A percentile compares a stretch with the other conserved stretches of the same genome.
phyloP scores from a whole-genome alignment of 2,797 vertebrate species.

The Danio albolineatus region DNA sequence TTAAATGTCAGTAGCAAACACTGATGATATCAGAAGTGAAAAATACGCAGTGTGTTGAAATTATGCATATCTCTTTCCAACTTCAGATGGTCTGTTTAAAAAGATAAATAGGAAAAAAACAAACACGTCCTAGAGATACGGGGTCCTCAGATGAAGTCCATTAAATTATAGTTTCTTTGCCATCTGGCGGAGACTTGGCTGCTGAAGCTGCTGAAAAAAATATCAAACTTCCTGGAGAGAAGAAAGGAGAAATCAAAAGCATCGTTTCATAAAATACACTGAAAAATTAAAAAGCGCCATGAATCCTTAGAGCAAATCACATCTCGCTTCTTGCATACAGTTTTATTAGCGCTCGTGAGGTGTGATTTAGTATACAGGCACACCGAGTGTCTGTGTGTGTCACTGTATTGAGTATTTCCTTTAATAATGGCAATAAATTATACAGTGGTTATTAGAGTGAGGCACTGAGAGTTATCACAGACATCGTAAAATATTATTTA shows the following conservation, averaged over 20 bases:
- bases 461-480: neutral
- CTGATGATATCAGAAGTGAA: neutral
- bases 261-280: conserved; percentile 27
- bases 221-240: conserved; percentile 4
- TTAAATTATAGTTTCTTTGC: conserved; percentile 34
- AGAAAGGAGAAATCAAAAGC: conserved; percentile 38
- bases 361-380: no score
- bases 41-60: neutral
- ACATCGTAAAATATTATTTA: neutral
- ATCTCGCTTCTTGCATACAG: neutral
- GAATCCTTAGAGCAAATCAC: neutral
- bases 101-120: neutral
- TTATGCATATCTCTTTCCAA: neutral
- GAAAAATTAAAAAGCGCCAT: neutral
- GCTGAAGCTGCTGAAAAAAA: conserved; percentile 37
- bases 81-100: conserved; percentile 20
- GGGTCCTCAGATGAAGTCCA: conserved; percentile 18
- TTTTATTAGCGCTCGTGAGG: neutral
- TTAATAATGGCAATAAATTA: neutral
- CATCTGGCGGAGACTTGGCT: conserved; percentile 54
- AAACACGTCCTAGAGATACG: conserved; percentile 20
- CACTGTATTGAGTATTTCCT: neutral
- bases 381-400: neutral
- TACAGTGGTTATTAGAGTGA: neutral
- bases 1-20: neutral